Conservation (phyloP, 2,113 vertebrate species). For the Strix aluco region DNA sequence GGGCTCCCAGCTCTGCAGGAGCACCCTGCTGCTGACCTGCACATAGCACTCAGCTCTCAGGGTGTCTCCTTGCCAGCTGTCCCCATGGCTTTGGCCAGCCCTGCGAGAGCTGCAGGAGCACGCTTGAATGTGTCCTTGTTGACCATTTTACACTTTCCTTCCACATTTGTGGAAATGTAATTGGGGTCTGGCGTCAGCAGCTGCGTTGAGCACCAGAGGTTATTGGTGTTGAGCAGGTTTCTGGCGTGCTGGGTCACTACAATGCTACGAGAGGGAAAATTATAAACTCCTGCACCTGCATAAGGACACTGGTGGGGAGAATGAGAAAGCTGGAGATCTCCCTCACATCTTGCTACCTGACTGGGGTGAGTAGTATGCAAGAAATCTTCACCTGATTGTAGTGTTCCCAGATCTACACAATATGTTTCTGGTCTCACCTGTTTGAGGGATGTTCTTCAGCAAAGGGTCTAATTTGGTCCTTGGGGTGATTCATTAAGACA, state of each 20-base stretch:
- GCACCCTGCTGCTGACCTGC: not conserved
- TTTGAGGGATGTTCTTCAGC: not conserved
- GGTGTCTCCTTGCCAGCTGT: not conserved
- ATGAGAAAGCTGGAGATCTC: not conserved
- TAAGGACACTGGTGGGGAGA: not conserved
- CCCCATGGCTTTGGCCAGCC: not conserved
- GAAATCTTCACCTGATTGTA: not conserved
- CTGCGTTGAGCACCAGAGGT: fast-evolving
- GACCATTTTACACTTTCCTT: not conserved
- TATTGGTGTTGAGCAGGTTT: not conserved
- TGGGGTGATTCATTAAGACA: not conserved
- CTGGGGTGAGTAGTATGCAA: not conserved
- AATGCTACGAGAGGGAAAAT: not conserved
- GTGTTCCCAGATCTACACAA: not conserved
- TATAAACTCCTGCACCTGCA: not conserved
- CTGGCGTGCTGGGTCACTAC: not conserved
- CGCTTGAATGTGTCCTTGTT: not conserved
- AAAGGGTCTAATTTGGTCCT: not conserved
- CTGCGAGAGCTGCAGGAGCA: not conserved
- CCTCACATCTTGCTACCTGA: not conserved
- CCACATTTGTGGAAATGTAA: not conserved
- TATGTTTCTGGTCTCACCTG: not conserved
- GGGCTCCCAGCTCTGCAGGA: not conserved
- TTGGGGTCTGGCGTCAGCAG: fast-evolving
- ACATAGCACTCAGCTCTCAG: too few relatives aligned